A percentile compares a stretch with the other conserved stretches of the same genome.
These are phyloP conservation scores for Rhinoptilus africanus DNA, from an alignment of 2,113 vertebrate genomes.

Conservation along the genomic window DNA sequence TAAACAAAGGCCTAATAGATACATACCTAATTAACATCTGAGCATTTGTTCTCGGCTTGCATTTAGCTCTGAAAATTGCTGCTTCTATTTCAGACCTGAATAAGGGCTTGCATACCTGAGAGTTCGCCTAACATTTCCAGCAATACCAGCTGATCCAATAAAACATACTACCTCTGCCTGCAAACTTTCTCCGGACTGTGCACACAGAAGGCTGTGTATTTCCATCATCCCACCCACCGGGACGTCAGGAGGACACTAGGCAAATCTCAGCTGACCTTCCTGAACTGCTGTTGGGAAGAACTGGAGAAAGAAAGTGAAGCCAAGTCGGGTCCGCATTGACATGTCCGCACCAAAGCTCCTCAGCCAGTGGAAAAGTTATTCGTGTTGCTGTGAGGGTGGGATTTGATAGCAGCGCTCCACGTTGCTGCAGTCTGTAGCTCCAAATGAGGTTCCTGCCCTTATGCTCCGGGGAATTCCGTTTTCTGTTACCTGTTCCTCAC, in stretches of 20 bases:
- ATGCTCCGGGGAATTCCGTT: background rate
- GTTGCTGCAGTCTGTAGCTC: background rate
- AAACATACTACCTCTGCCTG: background rate
- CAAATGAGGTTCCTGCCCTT: background rate
- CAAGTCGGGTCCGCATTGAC: background rate
- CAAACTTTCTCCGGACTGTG: background rate
- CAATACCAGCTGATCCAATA: background rate
- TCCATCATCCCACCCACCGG: background rate
- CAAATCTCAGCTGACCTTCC: background rate
- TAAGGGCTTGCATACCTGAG: background rate
- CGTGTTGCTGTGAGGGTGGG: background rate
- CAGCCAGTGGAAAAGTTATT: background rate
- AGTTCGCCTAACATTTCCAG: background rate
- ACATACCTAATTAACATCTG: slow-evolving; percentile 35
- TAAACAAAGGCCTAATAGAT: slow-evolving; percentile 54
- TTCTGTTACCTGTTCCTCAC: background rate
- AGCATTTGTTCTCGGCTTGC: slow-evolving; percentile 25
- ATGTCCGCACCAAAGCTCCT: background rate
- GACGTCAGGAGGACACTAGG: background rate
- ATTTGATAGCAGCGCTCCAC: background rate
- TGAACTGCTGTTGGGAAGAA: background rate
- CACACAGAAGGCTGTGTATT: background rate
- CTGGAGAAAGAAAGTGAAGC: background rate
- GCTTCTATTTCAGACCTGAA: slow-evolving; percentile 43
- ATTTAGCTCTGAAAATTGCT: slow-evolving; percentile 42